Percentiles rank a stretch among this genome's conserved stretches.
Conservation (phyloP, 2,113 vertebrate species). For the Pseudois nayaur region DNA sequence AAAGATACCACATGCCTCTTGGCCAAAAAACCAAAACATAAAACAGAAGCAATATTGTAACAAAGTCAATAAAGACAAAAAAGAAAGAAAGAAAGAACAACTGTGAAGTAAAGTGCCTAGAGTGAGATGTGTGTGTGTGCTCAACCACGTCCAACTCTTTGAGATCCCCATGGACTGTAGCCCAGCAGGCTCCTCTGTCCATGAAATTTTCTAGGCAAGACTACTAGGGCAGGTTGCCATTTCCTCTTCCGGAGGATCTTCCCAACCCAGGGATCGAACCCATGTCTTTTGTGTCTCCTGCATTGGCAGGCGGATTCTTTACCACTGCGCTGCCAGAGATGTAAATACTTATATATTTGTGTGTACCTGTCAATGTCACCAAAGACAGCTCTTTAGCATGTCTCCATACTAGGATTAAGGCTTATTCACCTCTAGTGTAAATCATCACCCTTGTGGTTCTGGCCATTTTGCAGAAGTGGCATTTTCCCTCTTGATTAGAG, state of each 20-base stretch:
- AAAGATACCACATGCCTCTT: neutral
- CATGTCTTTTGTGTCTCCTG: neutral
- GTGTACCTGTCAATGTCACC: neutral
- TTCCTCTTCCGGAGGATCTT: neutral
- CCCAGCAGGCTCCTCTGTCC: neutral
- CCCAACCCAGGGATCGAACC: neutral
- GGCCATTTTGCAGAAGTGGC: neutral
- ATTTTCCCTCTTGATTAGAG: neutral
- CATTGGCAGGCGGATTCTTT: neutral
- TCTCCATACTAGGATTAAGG: neutral
- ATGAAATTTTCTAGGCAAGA: neutral
- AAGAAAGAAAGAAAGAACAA: neutral
- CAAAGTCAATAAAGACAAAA: neutral
- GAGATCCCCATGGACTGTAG: neutral
- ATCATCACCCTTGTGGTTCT: neutral
- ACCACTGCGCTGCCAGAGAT: neutral
- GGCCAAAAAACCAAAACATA: neutral
- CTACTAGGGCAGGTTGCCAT: neutral
- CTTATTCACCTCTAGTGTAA: neutral
- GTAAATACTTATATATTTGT: neutral
- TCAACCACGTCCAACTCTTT: accelerated
- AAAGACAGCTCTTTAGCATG: neutral
- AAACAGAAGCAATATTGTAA: neutral
- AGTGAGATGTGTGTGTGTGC: neutral
- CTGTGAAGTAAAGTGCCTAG: neutral